Conservation (phyloP, 2,888 invertebrate species). For the Pheosia tremula region DNA sequence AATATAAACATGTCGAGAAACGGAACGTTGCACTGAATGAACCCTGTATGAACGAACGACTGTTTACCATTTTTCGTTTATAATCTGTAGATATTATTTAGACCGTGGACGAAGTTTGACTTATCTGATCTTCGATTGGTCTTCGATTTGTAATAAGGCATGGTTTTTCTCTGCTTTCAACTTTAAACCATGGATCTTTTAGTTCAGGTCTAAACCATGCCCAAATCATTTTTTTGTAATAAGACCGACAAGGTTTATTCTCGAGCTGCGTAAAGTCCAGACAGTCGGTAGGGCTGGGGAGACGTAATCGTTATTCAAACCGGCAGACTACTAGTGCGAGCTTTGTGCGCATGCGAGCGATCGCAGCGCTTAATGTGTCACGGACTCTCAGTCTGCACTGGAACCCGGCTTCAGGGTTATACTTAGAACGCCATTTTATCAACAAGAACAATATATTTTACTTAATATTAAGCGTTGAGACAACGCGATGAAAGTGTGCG, state of each 20-base stretch:
- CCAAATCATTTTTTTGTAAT: too few relatives aligned
- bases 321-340: slow-evolving; percentile 67
- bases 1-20: too few relatives aligned
- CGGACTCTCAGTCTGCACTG: slow-evolving; percentile 75
- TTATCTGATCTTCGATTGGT: too few relatives aligned
- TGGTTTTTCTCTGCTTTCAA: too few relatives aligned
- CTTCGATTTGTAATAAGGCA: too few relatives aligned
- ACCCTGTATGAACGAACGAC: too few relatives aligned
- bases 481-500: slow-evolving; percentile 37
- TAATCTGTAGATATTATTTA: too few relatives aligned
- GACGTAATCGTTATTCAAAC: slow-evolving; percentile 78
- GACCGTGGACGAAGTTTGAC: too few relatives aligned
- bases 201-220: too few relatives aligned
- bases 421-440: slow-evolving; percentile 62
- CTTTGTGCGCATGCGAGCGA: slow-evolving; percentile 73
- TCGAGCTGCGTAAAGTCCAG: slow-evolving; percentile 57
- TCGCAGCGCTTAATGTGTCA: slow-evolving; percentile 72
- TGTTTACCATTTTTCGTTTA: too few relatives aligned
- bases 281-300: slow-evolving; percentile 64
- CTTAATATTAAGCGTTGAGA: slow-evolving; percentile 18
- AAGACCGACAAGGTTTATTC: slow-evolving; percentile 59
- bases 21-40: too few relatives aligned
- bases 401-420: slow-evolving; percentile 67
- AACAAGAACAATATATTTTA: slow-evolving; percentile 33
- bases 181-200: too few relatives aligned